A percentile compares a stretch with the other conserved stretches of the same genome.
phyloP scores from a whole-genome alignment of 2,797 vertebrate genomes.

The Botia almorhae region DNA sequence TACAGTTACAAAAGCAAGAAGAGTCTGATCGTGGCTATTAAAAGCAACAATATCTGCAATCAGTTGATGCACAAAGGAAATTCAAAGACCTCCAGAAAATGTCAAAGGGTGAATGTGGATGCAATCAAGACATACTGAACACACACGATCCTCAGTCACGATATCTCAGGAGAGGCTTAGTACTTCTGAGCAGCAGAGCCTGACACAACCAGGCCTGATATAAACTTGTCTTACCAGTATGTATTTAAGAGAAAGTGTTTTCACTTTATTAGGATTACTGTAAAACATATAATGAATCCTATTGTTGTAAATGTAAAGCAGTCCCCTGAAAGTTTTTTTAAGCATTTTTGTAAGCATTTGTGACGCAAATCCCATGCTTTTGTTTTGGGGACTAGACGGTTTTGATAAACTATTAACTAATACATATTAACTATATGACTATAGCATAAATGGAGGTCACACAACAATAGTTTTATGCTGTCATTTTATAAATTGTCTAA shows the following conservation, averaged over 20 bases:
- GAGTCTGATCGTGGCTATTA: conserved; percentile 16
- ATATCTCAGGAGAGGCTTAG: conserved; percentile 5
- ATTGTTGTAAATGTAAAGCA: too few relatives aligned
- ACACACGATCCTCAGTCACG: conserved; percentile 38
- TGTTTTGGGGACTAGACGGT: too few relatives aligned
- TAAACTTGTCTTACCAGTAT: neutral
- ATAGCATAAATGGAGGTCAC: too few relatives aligned
- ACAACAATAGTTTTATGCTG: too few relatives aligned
- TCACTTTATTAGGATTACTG: too few relatives aligned
- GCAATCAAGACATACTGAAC: conserved; percentile 46
- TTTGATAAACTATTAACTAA: too few relatives aligned
- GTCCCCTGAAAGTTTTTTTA: too few relatives aligned
- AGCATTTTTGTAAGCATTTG: too few relatives aligned
- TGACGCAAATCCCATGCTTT: too few relatives aligned
- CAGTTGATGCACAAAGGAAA: conserved; percentile 28
- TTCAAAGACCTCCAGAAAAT: conserved; percentile 15
- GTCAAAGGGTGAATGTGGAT: conserved; percentile 23
- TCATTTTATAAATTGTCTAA: too few relatives aligned
- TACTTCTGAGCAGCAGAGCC: neutral
- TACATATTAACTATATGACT: too few relatives aligned
- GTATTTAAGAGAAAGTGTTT: neutral
- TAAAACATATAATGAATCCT: too few relatives aligned
- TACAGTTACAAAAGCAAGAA: conserved; percentile 8
- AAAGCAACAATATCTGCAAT: conserved; percentile 43
- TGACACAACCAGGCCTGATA: neutral